Percentiles rank a stretch among this genome's conserved stretches.
Evolutionary conservation across 2,797 vertebrate species (phyloP).

Genomic region (Threskiornis aethiopicus): DNA sequence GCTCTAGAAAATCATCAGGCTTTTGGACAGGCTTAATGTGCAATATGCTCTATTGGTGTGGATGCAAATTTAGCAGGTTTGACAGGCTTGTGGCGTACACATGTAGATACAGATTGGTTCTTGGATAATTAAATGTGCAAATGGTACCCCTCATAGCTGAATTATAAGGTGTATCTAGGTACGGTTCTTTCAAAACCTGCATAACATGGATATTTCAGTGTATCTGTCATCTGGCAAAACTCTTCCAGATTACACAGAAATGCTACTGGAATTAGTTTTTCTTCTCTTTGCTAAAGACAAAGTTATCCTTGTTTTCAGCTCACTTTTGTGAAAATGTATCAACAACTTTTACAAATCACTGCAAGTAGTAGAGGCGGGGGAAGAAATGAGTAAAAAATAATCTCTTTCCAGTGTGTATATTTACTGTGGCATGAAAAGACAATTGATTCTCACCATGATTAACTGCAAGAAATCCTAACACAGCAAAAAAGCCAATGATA

Average conservation of each 20-base stretch:
- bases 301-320: neutral
- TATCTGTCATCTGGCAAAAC: neutral
- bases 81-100: neutral
- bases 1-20: neutral
- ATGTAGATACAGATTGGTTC: neutral
- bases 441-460: neutral
- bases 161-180: neutral
- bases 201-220: neutral
- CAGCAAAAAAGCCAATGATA: conserved; percentile 27
- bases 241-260: neutral
- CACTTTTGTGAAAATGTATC: neutral
- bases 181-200: neutral
- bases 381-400: conserved; percentile 14
- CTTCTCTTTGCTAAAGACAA: neutral
- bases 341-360: neutral
- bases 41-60: neutral
- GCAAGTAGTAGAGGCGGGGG: neutral
- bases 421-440: conserved; percentile 2
- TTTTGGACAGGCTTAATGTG: neutral
- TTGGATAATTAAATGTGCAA: neutral
- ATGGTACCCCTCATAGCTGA: neutral
- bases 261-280: neutral
- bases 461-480: conserved; percentile 13
- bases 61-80: neutral
- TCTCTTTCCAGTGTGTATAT: neutral